These are phyloP conservation scores for Gulo gulo DNA, from an alignment of 2,113 vertebrate species.

Conservation along the genomic window DNA sequence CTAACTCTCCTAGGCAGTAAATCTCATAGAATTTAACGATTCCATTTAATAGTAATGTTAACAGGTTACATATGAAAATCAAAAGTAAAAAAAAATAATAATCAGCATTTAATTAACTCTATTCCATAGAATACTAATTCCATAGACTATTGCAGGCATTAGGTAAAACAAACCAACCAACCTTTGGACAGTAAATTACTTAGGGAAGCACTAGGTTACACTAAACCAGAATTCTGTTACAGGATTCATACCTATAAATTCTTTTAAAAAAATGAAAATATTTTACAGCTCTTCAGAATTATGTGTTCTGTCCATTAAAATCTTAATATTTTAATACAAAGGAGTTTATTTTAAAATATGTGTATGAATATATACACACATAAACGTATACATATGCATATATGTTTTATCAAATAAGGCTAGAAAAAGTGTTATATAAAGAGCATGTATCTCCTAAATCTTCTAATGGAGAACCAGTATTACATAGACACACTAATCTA, in stretches of 20 bases:
- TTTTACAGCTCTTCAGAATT: background rate
- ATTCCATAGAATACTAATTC: background rate
- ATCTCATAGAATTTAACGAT: background rate
- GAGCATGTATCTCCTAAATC: background rate
- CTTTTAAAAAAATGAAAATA: background rate
- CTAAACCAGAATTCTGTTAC: background rate
- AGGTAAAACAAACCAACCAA: background rate
- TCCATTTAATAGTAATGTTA: background rate
- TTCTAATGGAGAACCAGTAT: background rate
- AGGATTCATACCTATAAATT: background rate
- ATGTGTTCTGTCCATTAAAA: background rate
- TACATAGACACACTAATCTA: background rate
- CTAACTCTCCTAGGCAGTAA: background rate
- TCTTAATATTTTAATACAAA: background rate
- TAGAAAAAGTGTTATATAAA: background rate
- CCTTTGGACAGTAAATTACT: background rate
- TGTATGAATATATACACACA: background rate
- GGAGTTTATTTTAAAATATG: background rate
- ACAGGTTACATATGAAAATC: background rate
- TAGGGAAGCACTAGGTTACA: background rate
- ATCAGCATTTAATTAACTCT: background rate
- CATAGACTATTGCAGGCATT: background rate
- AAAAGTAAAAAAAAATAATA: background rate
- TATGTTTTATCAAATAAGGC: background rate
- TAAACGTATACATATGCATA: too few relatives aligned